Evolutionary conservation across 2,888 invertebrate genomes (phyloP), one percentile per base, ranked within the genome.

Genomic region (Petrolisthes manimaculis): DNA sequence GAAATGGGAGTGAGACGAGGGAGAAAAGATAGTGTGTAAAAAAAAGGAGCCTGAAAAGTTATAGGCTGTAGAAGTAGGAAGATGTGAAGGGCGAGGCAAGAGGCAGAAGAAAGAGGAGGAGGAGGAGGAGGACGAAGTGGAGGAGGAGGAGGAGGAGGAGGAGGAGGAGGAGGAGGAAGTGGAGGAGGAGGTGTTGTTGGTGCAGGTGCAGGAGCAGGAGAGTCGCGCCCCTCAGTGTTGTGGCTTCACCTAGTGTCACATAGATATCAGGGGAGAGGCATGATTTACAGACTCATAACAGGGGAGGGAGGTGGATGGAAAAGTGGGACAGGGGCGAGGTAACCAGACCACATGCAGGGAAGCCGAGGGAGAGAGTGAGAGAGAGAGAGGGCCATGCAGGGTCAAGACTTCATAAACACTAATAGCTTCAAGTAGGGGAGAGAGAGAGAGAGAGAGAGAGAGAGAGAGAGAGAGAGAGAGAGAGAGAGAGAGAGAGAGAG

Each of bases 401-500:
- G 61, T 6, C 14, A 61, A 61, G 61, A 61, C 61, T 61, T 61
- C 61, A 61, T 61, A 14, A 61, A 61, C 61, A 6, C 61, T 61
- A 61, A 61, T 61, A 14, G 61, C 14, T 61, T 61, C 61, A 61
- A 61, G 61, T 61, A 61, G 61, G 61, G 61, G 61, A 61, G 61
- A 61, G 61, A 61, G 61, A 9, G 61, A 61, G 74, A 74, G 74
- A 12, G 74, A 74, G 74, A 14, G 77, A 37, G 77, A 77, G 51
- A 37, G n/a, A n/a, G n/a, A n/a, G n/a, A n/a, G n/a, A n/a, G n/a
- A n/a, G n/a, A n/a, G n/a, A n/a, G n/a, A n/a, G n/a, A n/a, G n/a
- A n/a, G n/a, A n/a, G n/a, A 18, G 77, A 77, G 77, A 77, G 77
- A 77, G 77, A 37, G 77, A 24, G 77, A 77, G 37, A 24, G 77